phyloP scores from a whole-genome alignment of 2,797 vertebrate genomes.

The Onychomys arenicola region DNA sequence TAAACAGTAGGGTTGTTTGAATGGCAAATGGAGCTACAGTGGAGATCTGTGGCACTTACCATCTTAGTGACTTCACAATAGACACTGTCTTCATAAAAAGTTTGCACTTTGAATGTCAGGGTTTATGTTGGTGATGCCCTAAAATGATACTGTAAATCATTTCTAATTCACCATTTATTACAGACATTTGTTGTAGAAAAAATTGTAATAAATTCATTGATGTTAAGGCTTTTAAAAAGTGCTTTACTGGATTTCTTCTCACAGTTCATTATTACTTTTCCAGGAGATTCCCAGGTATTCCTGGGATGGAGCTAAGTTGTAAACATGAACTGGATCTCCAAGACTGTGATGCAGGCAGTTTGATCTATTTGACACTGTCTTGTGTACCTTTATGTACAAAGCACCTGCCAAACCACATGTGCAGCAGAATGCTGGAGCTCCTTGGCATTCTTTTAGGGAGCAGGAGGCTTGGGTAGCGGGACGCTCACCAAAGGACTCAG shows the following conservation, averaged over 20 bases:
- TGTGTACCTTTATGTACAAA: conserved; percentile 79
- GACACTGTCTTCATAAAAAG: conserved; percentile 45
- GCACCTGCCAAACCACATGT: conserved; percentile 86
- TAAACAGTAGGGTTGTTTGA: conserved; percentile 57
- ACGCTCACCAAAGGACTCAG: conserved; percentile 73
- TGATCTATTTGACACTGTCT: conserved; percentile 82
- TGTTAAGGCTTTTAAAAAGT: conserved; percentile 80
- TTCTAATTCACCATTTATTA: conserved; percentile 82
- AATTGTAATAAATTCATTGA: conserved; percentile 83
- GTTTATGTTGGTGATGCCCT: conserved; percentile 71
- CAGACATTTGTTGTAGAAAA: conserved; percentile 76
- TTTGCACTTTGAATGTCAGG: conserved; percentile 37
- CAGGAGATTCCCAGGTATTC: conserved; percentile 82
- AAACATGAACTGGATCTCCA: conserved; percentile 82
- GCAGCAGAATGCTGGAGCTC: conserved; percentile 83
- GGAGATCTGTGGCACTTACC: conserved; percentile 43
- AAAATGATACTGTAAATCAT: conserved; percentile 75
- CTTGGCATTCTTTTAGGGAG: conserved; percentile 82
- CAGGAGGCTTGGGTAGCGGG: conserved; percentile 66
- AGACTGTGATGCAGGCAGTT: conserved; percentile 81
- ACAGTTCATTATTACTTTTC: conserved; percentile 83
- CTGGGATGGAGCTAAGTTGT: conserved; percentile 80
- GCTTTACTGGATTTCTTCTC: conserved; percentile 83
- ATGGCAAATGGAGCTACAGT: conserved; percentile 8
- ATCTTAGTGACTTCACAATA: conserved; percentile 39